phyloP scores from a whole-genome alignment of 2,113 vertebrate species.

The Nansenia antarctica region DNA sequence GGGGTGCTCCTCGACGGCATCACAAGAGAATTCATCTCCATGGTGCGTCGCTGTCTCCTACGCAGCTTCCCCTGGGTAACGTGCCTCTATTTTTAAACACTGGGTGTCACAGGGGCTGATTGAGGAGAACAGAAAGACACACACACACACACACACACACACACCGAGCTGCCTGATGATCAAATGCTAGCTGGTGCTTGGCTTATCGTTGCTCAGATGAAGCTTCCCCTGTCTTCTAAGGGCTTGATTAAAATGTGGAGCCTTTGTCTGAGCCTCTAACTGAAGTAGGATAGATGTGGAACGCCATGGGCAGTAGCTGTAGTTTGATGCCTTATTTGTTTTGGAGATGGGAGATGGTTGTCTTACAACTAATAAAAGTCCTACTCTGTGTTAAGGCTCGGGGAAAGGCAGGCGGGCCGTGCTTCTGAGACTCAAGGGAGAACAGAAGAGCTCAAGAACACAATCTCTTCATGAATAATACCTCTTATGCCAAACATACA shows the following conservation, averaged over 20 bases:
- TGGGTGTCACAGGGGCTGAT: conserved; percentile 39
- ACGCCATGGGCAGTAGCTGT: conserved; percentile 16
- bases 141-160: neutral
- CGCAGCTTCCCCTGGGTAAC: conserved; percentile 60
- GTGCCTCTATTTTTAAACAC: conserved; percentile 70
- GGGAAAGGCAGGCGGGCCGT: conserved; percentile 10
- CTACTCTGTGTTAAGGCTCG: neutral
- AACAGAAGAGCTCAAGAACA: neutral
- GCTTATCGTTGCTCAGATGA: conserved; percentile 6
- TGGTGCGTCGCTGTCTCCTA: conserved; percentile 46
- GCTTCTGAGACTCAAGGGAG: neutral
- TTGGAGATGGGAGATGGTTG: neutral
- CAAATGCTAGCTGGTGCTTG: conserved; percentile 7
- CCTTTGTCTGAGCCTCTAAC: neutral
- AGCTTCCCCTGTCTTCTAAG: conserved; percentile 17
- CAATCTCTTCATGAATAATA: neutral
- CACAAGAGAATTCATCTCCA: conserved; percentile 59
- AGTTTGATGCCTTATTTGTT: conserved; percentile 31
- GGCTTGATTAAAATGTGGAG: conserved; percentile 43
- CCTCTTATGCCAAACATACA: neutral
- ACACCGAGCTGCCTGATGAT: conserved; percentile 8
- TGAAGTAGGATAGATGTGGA: neutral
- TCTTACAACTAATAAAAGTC: neutral
- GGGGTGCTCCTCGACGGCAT: conserved; percentile 45
- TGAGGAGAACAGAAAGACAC: conserved; percentile 8